Evolutionary conservation across 1,140 invertebrate genomes (phyloP).

Genomic region (Macrobrachium nipponense): DNA sequence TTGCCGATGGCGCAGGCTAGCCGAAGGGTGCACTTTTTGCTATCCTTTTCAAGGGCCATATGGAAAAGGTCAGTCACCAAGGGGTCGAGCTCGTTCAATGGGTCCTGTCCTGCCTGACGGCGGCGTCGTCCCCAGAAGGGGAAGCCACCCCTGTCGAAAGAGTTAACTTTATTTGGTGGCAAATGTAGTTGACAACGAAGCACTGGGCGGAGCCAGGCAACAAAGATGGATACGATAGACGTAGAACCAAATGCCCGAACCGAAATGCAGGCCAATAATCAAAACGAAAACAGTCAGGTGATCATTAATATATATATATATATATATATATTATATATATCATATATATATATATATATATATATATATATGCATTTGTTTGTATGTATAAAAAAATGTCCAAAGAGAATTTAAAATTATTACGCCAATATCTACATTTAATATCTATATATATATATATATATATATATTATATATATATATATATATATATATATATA

Average conservation of each 20-base stretch:
- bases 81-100: conserved; percentile 24
- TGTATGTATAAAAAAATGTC: no score
- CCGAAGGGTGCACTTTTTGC: conserved; percentile 10
- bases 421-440: no score
- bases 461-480: not conserved
- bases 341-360: not conserved
- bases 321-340: not conserved
- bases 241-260: no score
- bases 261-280: no score
- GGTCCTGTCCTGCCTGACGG: conserved; percentile 25
- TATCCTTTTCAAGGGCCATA: conserved; percentile 16
- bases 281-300: no score
- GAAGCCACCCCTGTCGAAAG: no score
- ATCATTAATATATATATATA: not conserved
- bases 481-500: conserved; percentile 6
- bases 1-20: conserved; percentile 19
- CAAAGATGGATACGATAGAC: no score
- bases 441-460: not conserved
- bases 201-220: no score
- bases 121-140: conserved; percentile 12
- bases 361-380: not conserved
- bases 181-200: no score
- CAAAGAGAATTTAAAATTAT: no score
- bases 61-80: conserved; percentile 22
- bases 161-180: no score